These are phyloP conservation scores for Machaerirhynchus nigripectus DNA, from an alignment of 2,113 vertebrate species.

Conservation along the genomic window DNA sequence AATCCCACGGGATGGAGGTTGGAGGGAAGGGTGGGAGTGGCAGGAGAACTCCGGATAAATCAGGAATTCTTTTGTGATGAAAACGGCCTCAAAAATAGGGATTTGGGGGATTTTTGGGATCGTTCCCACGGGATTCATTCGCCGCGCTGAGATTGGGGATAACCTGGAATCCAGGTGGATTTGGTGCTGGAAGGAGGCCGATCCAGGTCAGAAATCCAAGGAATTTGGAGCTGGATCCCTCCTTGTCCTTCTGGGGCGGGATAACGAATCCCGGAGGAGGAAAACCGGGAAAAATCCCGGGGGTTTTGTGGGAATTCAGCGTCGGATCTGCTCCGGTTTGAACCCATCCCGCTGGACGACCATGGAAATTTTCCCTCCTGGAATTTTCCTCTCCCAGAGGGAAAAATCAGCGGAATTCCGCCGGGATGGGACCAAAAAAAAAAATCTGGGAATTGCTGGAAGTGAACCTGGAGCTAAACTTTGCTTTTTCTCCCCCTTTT, in stretches of 20 bases:
- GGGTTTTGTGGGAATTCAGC: not conserved
- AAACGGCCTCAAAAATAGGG: not conserved
- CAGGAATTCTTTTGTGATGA: not conserved
- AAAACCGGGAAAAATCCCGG: not conserved
- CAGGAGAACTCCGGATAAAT: not conserved
- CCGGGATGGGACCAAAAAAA: not conserved
- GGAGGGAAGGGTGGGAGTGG: not conserved
- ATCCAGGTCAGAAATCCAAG: not conserved
- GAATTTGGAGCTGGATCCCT: not conserved
- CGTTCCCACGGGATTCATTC: accelerated
- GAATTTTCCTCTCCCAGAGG: no score
- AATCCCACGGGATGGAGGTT: not conserved
- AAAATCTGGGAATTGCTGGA: not conserved
- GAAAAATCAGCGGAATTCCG: not conserved
- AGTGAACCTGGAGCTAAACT: slow-evolving; percentile 65
- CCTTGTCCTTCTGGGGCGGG: not conserved
- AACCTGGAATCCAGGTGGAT: accelerated
- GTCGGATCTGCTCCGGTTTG: not conserved
- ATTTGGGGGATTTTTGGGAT: not conserved
- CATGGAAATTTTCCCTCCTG: accelerated
- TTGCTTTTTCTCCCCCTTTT: slow-evolving; percentile 70
- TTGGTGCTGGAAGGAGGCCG: not conserved
- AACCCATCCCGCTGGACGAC: not conserved
- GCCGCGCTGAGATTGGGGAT: not conserved
- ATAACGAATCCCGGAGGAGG: not conserved